phyloP scores from a whole-genome alignment of 1,140 invertebrate species.

The Anoplophora glabripennis region DNA sequence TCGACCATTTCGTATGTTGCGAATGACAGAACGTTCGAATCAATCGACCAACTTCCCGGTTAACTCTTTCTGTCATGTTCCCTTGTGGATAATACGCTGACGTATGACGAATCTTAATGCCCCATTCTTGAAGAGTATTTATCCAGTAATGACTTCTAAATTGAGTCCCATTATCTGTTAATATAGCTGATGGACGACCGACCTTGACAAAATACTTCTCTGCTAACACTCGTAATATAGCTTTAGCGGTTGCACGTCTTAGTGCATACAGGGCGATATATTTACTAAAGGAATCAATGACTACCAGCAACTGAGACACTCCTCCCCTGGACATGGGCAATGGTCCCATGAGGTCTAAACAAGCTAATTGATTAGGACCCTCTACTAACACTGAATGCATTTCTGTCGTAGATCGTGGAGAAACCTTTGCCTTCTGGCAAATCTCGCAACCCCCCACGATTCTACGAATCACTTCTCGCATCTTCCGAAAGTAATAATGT shows the following conservation, averaged over 20 bases:
- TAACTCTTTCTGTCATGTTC: not conserved
- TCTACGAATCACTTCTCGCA: not conserved
- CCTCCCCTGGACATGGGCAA: not conserved
- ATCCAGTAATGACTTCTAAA: not conserved
- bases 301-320: not conserved
- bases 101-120: not conserved
- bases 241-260: not conserved
- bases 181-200: not conserved
- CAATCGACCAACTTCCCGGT: not conserved
- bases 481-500: not conserved
- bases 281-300: not conserved
- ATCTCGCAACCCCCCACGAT: not conserved
- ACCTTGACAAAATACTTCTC: not conserved
- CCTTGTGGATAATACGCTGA: not conserved
- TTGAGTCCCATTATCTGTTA: conserved; percentile 1
- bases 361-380: not conserved
- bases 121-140: not conserved
- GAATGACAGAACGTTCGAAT: not conserved
- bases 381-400: conserved; percentile 1
- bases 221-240: not conserved
- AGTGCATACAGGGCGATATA: not conserved
- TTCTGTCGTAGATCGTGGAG: not conserved
- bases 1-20: conserved; percentile 1
- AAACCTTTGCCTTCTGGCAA: conserved; percentile 1
- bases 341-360: conserved; percentile 6